Evolutionary conservation across 2,113 vertebrate genomes (phyloP).

Genomic region (Podilymbus podiceps): DNA sequence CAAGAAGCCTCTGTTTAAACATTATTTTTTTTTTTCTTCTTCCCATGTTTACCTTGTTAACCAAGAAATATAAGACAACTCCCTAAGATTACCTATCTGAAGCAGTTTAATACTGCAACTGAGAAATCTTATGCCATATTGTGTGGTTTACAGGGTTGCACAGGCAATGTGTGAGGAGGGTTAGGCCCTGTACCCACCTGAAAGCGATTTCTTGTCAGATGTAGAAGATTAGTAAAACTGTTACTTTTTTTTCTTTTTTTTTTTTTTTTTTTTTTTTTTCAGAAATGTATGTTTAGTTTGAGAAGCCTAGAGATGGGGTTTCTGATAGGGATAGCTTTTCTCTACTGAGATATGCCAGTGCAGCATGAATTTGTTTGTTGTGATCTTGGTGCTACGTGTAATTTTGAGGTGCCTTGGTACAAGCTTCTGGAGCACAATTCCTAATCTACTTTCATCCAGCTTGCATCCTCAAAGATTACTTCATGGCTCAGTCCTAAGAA

Average conservation of each 20-base stretch:
- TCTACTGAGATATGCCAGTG: background rate
- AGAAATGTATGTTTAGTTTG: background rate
- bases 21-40: background rate
- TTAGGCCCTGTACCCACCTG: background rate
- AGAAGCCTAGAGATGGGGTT: background rate
- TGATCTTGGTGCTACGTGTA: background rate
- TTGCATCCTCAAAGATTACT: background rate
- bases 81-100: background rate
- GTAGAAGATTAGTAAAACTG: background rate
- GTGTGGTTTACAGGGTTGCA: background rate
- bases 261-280: background rate
- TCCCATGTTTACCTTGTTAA: background rate
- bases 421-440: background rate
- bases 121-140: accelerated
- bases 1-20: background rate
- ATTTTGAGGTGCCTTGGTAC: background rate
- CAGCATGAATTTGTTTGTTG: background rate
- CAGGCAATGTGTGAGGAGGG: accelerated
- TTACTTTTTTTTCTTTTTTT: too few species aligned
- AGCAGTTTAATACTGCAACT: background rate
- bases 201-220: background rate
- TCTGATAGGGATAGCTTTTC: background rate
- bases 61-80: background rate
- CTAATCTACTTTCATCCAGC: background rate
- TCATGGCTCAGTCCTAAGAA: background rate